Conservation (phyloP, 1,140 invertebrate species). For the Globodera ellingtonae region DNA sequence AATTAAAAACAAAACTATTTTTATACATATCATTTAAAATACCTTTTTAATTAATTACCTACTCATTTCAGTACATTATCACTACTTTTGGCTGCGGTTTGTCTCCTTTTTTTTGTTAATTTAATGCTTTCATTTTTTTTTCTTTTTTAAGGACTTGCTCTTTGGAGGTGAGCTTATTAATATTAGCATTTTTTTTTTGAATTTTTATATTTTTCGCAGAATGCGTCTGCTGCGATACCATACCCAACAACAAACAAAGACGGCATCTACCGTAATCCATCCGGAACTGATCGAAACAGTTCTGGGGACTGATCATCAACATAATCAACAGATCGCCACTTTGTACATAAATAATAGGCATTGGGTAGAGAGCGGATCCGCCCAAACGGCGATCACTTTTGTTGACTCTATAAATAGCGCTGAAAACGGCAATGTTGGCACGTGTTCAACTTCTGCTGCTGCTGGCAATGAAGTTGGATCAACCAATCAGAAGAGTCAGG, state of each 20-base stretch:
- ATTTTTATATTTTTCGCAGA: conserved; percentile 4
- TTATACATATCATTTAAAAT: conserved; percentile 14
- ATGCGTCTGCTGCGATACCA: conserved; percentile 58
- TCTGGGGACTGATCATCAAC: background rate
- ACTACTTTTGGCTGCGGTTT: conserved; percentile 52
- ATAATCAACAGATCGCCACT: background rate
- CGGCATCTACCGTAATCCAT: background rate
- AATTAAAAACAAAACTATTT: background rate
- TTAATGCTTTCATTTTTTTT: background rate
- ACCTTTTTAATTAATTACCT: background rate
- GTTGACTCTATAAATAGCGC: background rate
- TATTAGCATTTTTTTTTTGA: conserved; percentile 7
- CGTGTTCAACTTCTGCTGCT: no score
- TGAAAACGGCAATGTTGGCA: background rate
- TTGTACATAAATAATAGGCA: no score
- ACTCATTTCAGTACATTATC: conserved; percentile 40
- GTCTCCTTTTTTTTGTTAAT: background rate
- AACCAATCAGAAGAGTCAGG: conserved; percentile 11
- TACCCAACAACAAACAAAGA: conserved; percentile 16
- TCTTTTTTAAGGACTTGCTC: conserved; percentile 27
- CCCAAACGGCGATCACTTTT: background rate
- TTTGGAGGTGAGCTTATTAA: conserved; percentile 37
- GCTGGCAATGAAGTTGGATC: background rate
- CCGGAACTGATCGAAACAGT: background rate
- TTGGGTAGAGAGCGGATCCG: background rate